Base-by-base conservation (phyloP, 2,888 invertebrate genomes). In the Sisyra terminalis region DNA sequence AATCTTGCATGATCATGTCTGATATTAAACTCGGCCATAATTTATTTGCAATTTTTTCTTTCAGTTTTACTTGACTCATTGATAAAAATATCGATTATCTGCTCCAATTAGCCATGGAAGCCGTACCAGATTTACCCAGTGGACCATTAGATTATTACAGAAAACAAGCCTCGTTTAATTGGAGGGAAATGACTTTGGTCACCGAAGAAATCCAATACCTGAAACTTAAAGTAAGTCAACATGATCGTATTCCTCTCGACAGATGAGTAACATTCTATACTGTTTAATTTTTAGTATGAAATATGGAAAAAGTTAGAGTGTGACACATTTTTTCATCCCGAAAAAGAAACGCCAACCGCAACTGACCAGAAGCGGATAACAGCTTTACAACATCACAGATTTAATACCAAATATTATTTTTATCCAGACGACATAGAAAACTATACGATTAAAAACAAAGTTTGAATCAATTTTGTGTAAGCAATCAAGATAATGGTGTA, bases 71-170 rank as follows among this genome's bases (percentile, higher is more conserved):
- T 3, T 24, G 24, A 5, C 7, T 7, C 24, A 24, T 24, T 24
- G 24, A 24, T 24, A 24, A 24, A 24, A 24, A 24, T 3, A 24
- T 24, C 24, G 3, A 24, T 24, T 24, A 5, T 24, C 5, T 24
- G 24, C 3, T 24, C 24, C 5, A 24, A 5, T 24, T 5, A 24
- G 7, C 24, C 24, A 24, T 24, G 24, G 24, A 24, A 24, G 24
- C 7, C 5, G 66, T 82, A 51, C 71, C 71, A 39, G 76, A 82
- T 58, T 62, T 79, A 46, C 78, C 79, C 13, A 70, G 65, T 38
- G 85, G 87, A 45, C 87, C 90, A 6, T 64, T 93, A 49, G 84
- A 85, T 56, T 61, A 54, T 1, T 92, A 85, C 59, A 75, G 93
- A 50, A 78, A 75, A 50, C 72, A 70, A 48, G 80, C 88, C 1